Evolutionary conservation across 1,140 invertebrate species (phyloP), one percentile per base, ranked within the genome.

Genomic region (Formica selysi): DNA sequence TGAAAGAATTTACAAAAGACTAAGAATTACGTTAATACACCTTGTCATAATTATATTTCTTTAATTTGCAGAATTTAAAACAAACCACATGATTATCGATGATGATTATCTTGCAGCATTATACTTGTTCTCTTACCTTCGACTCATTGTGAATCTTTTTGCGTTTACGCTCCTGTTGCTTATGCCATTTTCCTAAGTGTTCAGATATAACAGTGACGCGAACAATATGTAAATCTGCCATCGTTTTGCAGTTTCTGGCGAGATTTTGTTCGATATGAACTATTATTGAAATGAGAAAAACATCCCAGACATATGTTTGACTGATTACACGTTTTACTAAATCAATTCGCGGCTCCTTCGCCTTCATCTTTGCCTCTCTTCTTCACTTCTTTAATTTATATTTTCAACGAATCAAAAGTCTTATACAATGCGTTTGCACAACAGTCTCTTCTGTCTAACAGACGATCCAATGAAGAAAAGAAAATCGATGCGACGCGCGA

Each of bases 301-400:
- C n/a, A 59, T 54, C 3, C 32, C 32, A 38, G 36, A 59, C n/a
- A 36, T 51, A n/a, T 59, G 11, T 10, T 48, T 16, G 19, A 32
- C 16, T 44, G 10, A 44, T 71, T 32, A n/a, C 4, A 38, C 19
- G 54, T 57, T 57, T 29, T 26, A 13, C 13, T 48, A 48, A 62
- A 16, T 62, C 3, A 62, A 26, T 62, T 29, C 4, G 11, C 29
- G 13, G 1, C 2, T 64, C 8, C n/a, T 36, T 74, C 11, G 10
- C 29, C 67, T 32, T 64, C 26, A 48, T 62, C 11, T 64, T 51
- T 59, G 29, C 7, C 32, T 65, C 11, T 87, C 61, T 59, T 74
- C n/a, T 54, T 32, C 41, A 4, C 16, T 11, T 41, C 1, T 29
- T 68, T 29, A 11, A n/a, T 8, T 48, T 44, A 3, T 4, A 13